These are phyloP conservation scores for Heteromormyrus szaboi DNA, from an alignment of 2,797 vertebrate species.

Conservation along the genomic window DNA sequence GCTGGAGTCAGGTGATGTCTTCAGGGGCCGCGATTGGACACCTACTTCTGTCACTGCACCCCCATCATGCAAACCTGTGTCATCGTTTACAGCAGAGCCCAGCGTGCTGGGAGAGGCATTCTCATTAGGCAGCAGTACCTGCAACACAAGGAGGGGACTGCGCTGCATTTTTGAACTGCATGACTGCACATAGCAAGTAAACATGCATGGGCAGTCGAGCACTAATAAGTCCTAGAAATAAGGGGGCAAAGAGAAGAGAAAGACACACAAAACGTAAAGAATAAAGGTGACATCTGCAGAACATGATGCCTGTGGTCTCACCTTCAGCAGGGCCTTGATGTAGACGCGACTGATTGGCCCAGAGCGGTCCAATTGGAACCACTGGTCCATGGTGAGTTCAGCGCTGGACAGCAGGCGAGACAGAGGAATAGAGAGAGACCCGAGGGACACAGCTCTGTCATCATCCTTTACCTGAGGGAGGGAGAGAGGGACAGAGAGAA, in stretches of 20 bases:
- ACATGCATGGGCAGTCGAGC: background rate
- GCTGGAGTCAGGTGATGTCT: constrained; percentile 63
- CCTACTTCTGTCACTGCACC: constrained; percentile 19
- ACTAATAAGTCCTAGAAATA: background rate
- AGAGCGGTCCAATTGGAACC: constrained; percentile 78
- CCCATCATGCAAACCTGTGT: constrained; percentile 28
- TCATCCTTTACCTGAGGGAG: constrained; percentile 78
- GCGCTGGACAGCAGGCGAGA: constrained; percentile 65
- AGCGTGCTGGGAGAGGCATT: constrained; percentile 44
- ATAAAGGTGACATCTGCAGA: background rate
- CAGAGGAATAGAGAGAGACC: constrained; percentile 72
- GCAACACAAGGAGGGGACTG: constrained; percentile 3
- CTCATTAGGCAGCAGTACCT: constrained; percentile 78
- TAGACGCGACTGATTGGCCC: constrained; percentile 75
- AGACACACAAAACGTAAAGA: background rate
- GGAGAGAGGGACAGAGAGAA: background rate
- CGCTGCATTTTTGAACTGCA: background rate
- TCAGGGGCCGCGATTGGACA: constrained; percentile 44
- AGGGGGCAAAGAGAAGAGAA: background rate
- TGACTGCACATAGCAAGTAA: background rate
- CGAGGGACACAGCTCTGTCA: constrained; percentile 69
- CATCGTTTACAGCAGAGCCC: constrained; percentile 38
- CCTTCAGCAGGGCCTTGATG: constrained; percentile 78
- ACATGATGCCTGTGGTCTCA: constrained; percentile 41
- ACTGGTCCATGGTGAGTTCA: constrained; percentile 73